Conservation (phyloP, 2,113 vertebrate genomes). For the Polyodon spathula region DNA sequence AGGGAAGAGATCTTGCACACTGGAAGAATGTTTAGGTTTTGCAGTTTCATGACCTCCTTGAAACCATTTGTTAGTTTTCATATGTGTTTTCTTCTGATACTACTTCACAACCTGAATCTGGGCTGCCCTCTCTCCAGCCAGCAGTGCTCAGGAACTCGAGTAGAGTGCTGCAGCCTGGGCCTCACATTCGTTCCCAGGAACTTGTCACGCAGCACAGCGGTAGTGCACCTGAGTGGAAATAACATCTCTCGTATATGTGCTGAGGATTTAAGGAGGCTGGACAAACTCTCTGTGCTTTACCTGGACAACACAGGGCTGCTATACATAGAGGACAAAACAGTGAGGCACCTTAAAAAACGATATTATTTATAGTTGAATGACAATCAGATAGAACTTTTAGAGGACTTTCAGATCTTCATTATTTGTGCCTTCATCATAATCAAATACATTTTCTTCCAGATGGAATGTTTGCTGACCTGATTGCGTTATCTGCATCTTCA, state of each 20-base stretch:
- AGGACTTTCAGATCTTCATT: constrained; percentile 45
- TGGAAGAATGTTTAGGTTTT: constrained; percentile 43
- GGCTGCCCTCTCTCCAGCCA: constrained; percentile 47
- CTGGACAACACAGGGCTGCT: constrained; percentile 49
- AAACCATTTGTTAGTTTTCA: constrained; percentile 25
- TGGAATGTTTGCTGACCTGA: constrained; percentile 48
- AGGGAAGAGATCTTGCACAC: constrained; percentile 40
- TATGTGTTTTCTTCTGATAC: constrained; percentile 40
- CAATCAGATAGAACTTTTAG: constrained; percentile 57
- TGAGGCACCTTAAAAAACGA: constrained; percentile 40
- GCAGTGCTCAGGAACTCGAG: constrained; percentile 45
- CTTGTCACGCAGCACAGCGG: constrained; percentile 39
- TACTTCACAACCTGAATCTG: constrained; percentile 43
- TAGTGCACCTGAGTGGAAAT: constrained; percentile 51
- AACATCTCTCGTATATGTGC: constrained; percentile 42
- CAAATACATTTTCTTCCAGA: constrained; percentile 45
- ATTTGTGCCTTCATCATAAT: constrained; percentile 51
- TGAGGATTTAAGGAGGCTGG: constrained; percentile 39
- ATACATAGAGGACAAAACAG: constrained; percentile 39
- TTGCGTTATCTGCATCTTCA: constrained; percentile 44
- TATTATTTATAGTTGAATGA: constrained; percentile 50
- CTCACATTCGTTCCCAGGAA: constrained; percentile 41
- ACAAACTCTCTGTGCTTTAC: constrained; percentile 41
- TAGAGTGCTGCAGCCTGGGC: constrained; percentile 46
- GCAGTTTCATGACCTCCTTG: constrained; percentile 35